Evolutionary conservation across 2,113 vertebrate species (phyloP), one percentile per base, ranked within the genome.

Genomic region (Pimephales promelas): DNA sequence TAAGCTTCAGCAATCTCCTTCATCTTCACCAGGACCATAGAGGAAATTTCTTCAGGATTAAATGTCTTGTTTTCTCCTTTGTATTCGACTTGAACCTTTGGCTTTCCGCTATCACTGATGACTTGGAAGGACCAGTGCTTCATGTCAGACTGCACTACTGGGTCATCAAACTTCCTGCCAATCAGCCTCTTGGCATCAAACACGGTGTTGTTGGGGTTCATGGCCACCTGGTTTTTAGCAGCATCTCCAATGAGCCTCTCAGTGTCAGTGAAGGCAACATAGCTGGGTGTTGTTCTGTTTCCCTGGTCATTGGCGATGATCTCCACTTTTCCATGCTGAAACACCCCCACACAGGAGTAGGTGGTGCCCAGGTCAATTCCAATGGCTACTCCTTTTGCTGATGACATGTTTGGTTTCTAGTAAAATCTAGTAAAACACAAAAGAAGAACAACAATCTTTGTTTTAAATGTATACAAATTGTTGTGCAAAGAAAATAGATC

Each of bases 271-370:
- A 97, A 97, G 0, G 96, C 96, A 88, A 96, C 96, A 11, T 96
- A 96, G 8, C 95, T 96, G 5, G 96, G 96, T 0, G 95, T 96
- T 91, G 96, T 97, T 56, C 95, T 90, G 91, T 96, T 97, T 20
- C 95, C 96, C 89, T 97, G 96, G 83, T 97, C 95, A 28, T 96
- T 96, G 83, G 96, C 95, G 6, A 97, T 96, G 73, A 97, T 97
- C 85, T 97, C 96, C 87, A 97, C 95, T 2, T 96, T 95, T 31
- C 96, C 96, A 0, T 97, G 96, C 91, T 96, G 96, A 86, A 96
- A 96, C 3, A 96, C 96, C 7, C 96, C 95, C 52, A 96, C 96
- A 1, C 95, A 86, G 52, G 86, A 87, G 83, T 87, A 87, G 28
- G 86, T 87, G 57, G 86, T 87, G 74, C 86, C 86, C 79, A 87